Base-by-base conservation (phyloP, 30 jellyfish, hydroid and myxozoan genomes). In the Aurelia sp. region DNA sequence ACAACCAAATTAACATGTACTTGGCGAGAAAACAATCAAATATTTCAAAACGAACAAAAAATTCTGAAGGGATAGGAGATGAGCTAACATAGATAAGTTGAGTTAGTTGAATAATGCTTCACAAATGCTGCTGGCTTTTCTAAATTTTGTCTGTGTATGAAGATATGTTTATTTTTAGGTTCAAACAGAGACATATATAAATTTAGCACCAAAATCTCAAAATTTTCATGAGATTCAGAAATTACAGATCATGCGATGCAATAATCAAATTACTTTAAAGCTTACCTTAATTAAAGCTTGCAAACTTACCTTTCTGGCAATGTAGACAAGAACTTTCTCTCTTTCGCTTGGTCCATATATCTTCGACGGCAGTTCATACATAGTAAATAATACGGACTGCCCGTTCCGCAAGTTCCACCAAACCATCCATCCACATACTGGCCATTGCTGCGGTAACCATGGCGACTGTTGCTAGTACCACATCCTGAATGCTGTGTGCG, bases 381-480 rank as follows among this genome's bases (percentile, higher is more conserved):
- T 58, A 92, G 73, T 13, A 92, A 88, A 76, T 92, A 92, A 75
- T 92, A 92, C n/a, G 98, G 96, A 58, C 89, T 80, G 21, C 98
- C 98, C 11, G 97, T 86, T 66, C 98, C 98, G 71, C 98, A 92
- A 0, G 82, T 66, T 30, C 98, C 98, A 15, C 96, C 96, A 83
- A 92, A 92, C 97, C 96, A 92, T 6, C 98, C 96, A 30, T 87
- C 96, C 18, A 87, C 81, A 64, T 92, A 92, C 47, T 51, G 73
- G 58, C 98, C 98, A 73, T 81, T 86, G 67, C 98, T 92, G 52
- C 98, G 94, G 87, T 92, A 92, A 2, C 97, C 98, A 87, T 86
- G 90, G 50, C 87, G 85, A 77, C 94, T 92, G 89, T 86, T 78
- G 76, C 77, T 73, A 20, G 85, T 27, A 6, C 98, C 98, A 82